Evolutionary conservation across 2,113 vertebrate species (phyloP), one percentile per base, ranked within the genome.

Genomic region (Protobothrops mucrosquamatus): DNA sequence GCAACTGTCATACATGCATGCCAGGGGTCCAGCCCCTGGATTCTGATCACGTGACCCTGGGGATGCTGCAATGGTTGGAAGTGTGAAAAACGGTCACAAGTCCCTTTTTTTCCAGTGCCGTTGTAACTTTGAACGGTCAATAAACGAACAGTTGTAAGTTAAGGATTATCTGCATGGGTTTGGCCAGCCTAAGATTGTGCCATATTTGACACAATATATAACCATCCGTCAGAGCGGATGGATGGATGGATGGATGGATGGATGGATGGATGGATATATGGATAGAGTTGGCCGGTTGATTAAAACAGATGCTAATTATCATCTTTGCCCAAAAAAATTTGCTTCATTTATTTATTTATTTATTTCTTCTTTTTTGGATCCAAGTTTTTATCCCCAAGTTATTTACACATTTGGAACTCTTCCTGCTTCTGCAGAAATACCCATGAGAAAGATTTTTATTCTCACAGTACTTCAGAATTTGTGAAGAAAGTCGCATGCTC

Each of bases 351-450:
- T 22, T 56, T 55, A 22, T 22, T 59, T 59, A 4, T 89, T 20
- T 34, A 48, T 7, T 48, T 48, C 10, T n/a, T 29, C 8, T 39
- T 24, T 46, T 57, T 52, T 46, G 74, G 43, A 81, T 57, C 54
- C 56, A 39, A 46, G 34, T 91, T 85, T 91, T 81, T 46, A 91
- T 85, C 74, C 24, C 52, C 39, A 85, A 89, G 88, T 92, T 92
- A 92, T 89, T 92, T 92, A 89, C 87, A 85, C 92, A 89, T 92
- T 89, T 89, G 92, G 92, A 89, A 81, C 64, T 48, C 39, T 89
- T 92, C 88, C 92, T 81, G 92, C 43, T 89, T 89, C 39, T 85
- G 64, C 64, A 89, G 64, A 57, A 92, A 92, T 89, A 29, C 87
- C 74, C 92, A 92, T 89, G 87, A 89, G 87, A 92, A 92, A 92